Base-by-base conservation (phyloP, 2,888 invertebrate species). In the Phyto melanocephala region DNA sequence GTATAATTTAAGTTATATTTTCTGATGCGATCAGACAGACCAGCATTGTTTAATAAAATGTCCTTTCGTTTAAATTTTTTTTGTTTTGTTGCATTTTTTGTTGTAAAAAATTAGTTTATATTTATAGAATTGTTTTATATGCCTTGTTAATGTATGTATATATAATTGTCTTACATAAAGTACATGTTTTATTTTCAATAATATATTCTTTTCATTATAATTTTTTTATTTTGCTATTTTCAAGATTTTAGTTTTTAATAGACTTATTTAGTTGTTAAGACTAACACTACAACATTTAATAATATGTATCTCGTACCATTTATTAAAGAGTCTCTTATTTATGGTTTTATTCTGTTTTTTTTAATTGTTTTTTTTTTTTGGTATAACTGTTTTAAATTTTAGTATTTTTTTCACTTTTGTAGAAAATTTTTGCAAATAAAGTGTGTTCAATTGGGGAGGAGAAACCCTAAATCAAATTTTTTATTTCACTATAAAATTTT, bases 231-330 rank as follows among this genome's bases (percentile, higher is more conserved):
- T 67, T 68, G 20, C 50, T 58, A 58, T 79, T 52, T 80, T 60
- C 33, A 28, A 28, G 3, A 28, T 28, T 28, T 28, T 28, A 77
- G 54, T 79, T 85, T 74, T 83, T 77, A 82, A 79, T 82, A 79
- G 79, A 82, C 79, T 82, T 81, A 77, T n/a, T 28, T 28, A 28
- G 28, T 28, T 28, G 50, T 83, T 72, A 79, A 83, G 70, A 83
- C 84, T 71, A n/a, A 84, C 85, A 79, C 84, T 81, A 82, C 82
- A 82, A 82, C 82, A 82, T 82, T 82, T 76, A 82, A 75, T 82
- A 82, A 79, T 76, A 79, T 82, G 79, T 67, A 79, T 82, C 75
- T 79, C 79, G 67, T 79, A 75, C 15, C 79, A 76, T 82, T 75
- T 79, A 74, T 62, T 68, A 79, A 75, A 82, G 77, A 81, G 74